Evolutionary conservation across 2,113 vertebrate genomes (phyloP).

Genomic region (Dermatemys mawii): DNA sequence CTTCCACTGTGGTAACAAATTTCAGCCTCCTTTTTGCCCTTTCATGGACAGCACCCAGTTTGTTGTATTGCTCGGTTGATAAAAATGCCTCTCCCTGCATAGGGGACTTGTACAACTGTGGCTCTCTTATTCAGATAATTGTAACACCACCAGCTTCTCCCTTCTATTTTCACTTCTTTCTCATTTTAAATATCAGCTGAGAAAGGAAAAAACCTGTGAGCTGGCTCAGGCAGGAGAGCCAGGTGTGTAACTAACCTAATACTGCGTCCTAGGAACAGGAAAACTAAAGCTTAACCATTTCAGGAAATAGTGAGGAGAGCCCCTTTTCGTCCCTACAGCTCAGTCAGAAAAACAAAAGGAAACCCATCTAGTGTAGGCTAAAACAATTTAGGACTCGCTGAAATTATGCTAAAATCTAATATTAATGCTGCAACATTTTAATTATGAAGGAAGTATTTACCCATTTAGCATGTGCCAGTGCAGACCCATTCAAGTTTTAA

Average conservation of each 20-base stretch:
- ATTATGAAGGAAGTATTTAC: fast-evolving
- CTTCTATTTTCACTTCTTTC: neutral
- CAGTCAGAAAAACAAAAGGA: neutral
- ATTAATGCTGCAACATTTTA: neutral
- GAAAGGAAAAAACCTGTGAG: neutral
- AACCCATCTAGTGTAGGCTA: neutral
- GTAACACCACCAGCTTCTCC: neutral
- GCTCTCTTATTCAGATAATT: neutral
- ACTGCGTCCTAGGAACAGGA: neutral
- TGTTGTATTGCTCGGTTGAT: neutral
- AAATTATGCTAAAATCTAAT: neutral
- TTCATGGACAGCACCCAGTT: neutral
- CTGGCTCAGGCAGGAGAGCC: neutral
- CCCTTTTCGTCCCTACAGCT: neutral
- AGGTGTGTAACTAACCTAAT: neutral
- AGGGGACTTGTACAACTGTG: neutral
- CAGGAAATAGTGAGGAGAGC: neutral
- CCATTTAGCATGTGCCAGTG: neutral
- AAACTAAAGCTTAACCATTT: neutral
- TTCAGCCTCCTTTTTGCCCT: neutral
- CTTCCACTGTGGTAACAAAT: neutral
- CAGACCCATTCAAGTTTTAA: neutral
- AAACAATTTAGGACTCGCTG: neutral
- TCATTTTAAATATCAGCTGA: neutral
- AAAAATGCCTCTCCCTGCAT: neutral